Conservation (phyloP, 2,888 invertebrate genomes). For the Caenorhabditis doughertyi region DNA sequence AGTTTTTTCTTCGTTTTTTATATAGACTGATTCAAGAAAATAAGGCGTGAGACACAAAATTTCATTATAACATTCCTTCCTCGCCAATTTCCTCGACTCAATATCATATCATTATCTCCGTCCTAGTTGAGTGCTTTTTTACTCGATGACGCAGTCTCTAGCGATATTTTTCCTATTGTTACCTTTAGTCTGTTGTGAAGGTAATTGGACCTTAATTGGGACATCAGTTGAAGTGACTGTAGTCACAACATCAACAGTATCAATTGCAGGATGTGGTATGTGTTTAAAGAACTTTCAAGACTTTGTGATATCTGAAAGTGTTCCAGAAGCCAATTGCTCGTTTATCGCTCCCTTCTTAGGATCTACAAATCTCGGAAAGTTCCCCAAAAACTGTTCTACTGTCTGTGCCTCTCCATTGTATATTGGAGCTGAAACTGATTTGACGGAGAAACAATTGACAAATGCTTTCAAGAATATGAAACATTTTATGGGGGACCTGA, state of each 20-base stretch:
- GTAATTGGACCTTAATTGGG: not conserved
- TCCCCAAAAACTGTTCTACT: conserved; percentile 8
- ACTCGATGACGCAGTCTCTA: too few relatives aligned
- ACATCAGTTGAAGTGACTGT: not conserved
- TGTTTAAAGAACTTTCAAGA: not conserved
- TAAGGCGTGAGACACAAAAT: too few relatives aligned
- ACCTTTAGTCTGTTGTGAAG: too few relatives aligned
- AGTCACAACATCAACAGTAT: not conserved
- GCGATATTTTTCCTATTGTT: too few relatives aligned
- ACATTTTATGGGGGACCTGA: not conserved
- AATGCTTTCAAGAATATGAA: conserved; percentile 23
- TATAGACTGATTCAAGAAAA: too few relatives aligned
- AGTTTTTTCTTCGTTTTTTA: too few relatives aligned
- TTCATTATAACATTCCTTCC: too few relatives aligned
- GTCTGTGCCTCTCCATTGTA: not conserved
- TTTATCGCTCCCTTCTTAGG: not conserved
- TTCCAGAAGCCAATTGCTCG: conserved; percentile 5
- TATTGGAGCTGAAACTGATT: not conserved
- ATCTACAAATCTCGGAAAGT: not conserved
- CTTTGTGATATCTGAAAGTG: not conserved
- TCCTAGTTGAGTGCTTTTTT: too few relatives aligned
- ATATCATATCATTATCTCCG: too few relatives aligned
- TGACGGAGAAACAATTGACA: conserved; percentile 13
- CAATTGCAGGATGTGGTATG: conserved; percentile 7
- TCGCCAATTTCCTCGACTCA: too few relatives aligned